Evolutionary conservation across 1,140 invertebrate species (phyloP).

Genomic region (Drosophila kikkawai): DNA sequence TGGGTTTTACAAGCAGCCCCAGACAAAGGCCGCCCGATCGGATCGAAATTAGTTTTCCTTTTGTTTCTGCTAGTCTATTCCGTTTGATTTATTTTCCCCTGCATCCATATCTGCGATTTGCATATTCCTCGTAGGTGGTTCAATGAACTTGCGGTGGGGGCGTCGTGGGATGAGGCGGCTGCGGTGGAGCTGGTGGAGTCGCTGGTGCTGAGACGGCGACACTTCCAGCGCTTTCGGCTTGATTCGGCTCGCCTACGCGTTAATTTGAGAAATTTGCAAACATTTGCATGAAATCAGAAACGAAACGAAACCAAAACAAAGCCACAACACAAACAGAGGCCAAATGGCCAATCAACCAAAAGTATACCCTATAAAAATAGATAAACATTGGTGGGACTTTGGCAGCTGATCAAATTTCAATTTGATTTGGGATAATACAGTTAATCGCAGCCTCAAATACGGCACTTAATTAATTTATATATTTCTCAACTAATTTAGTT

Average conservation of each 20-base stretch:
- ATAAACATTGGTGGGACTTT: neutral
- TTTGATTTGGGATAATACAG: neutral
- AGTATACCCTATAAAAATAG: constrained; percentile 22
- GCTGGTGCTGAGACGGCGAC: constrained; percentile 50
- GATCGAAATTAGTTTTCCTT: constrained; percentile 73
- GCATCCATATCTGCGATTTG: constrained; percentile 67
- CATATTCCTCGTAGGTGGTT: constrained; percentile 83
- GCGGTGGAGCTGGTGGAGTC: constrained; percentile 26
- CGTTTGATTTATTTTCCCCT: constrained; percentile 63
- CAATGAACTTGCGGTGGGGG: constrained; percentile 79
- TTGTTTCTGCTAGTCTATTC: constrained; percentile 45
- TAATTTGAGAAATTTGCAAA: constrained; percentile 79
- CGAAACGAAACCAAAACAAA: constrained; percentile 50
- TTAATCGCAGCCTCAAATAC: neutral
- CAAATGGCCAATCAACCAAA: constrained; percentile 18
- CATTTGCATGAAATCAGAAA: constrained; percentile 71
- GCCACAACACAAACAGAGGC: constrained; percentile 41
- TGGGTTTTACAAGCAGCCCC: constrained; percentile 23
- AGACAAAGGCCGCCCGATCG: constrained; percentile 69
- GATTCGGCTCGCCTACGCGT: constrained; percentile 67
- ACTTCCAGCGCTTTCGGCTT: constrained; percentile 64
- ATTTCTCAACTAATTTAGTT: neutral
- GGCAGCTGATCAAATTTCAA: neutral
- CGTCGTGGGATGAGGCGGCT: constrained; percentile 66
- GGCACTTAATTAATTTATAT: neutral